A percentile compares a stretch with the other conserved stretches of the same genome.
phyloP scores from a whole-genome alignment of 2,113 vertebrate species.

The Numida meleagris region DNA sequence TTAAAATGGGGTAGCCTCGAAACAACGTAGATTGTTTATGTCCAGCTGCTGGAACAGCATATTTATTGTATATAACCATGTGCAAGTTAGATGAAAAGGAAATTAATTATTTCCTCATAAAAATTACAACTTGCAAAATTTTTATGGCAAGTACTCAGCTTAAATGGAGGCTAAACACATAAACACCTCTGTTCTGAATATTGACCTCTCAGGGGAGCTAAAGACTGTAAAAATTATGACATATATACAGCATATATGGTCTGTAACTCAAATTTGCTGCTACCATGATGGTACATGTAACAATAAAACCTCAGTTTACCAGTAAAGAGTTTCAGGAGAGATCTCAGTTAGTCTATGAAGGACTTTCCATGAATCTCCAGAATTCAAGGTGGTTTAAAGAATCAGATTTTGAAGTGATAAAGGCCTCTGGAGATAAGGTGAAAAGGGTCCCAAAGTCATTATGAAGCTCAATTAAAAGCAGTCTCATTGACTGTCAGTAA shows the following conservation, averaged over 20 bases:
- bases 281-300: not conserved
- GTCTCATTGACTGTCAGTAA: not conserved
- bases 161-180: not conserved
- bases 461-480: not conserved
- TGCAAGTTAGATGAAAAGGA: not conserved
- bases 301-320: not conserved
- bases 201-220: not conserved
- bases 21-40: not conserved
- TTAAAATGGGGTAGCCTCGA: not conserved
- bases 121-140: not conserved
- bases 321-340: not conserved
- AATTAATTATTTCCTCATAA: not conserved
- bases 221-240: not conserved
- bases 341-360: not conserved
- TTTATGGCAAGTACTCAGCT: not conserved
- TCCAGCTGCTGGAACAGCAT: not conserved
- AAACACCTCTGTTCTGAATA: not conserved
- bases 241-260: accelerated
- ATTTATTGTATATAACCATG: not conserved
- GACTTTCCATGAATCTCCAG: not conserved
- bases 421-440: not conserved
- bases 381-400: not conserved
- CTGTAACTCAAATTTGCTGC: not conserved
- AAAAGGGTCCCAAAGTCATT: not conserved
- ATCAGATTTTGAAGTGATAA: not conserved